Base-by-base conservation (phyloP, 2,888 invertebrate genomes). In the Protodeltote pygarga region DNA sequence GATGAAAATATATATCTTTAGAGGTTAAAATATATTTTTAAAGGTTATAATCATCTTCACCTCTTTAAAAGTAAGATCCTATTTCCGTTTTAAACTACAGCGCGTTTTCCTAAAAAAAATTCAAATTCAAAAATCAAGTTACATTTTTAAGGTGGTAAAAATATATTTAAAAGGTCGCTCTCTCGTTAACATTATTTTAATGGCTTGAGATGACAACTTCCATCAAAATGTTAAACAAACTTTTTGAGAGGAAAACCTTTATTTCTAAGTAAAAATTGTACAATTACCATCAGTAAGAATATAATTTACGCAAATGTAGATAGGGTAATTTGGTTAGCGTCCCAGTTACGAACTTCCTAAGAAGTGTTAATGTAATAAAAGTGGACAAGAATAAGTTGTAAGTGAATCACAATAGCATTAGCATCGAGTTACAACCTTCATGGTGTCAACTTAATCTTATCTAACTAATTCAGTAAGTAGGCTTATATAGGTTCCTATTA, bases 301-400 rank as follows among this genome's bases (percentile, higher is more conserved):
- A 39, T 60, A 40, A 38, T 46, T 51, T 25, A 48, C 24, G 33
- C 19, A 52, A 57, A 31, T 47, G 28, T 33, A 41, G 11, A 40
- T 32, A 47, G 32, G 19, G 14, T 33, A 48, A 58, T 46, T 44
- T 24, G 23, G 23, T 58, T 53, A 16, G 20, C 15, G 40, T 31
- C 31, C 20, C 37, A 29, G 53, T 53, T 48, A 27, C 44, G 25
- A 65, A 65, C 23, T 46, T 58, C 32, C 37, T 53, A 60, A 59
- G 55, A 71, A 68, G 51, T 65, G 60, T 50, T 65, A 71, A 73
- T 62, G 38, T 40, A 54, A 70, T 69, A 46, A 57, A 60, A 49
- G 45, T 57, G 48, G 46, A 45, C 47, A 38, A 38, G 49, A 59
- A 59, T 58, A 62, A 53, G 42, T 55, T 50, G 29, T 51, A 55